Percentiles rank a stretch among this genome's conserved stretches.
These are phyloP conservation scores for Zingel zingel DNA, from an alignment of 2,113 vertebrate species.

Conservation along the genomic window DNA sequence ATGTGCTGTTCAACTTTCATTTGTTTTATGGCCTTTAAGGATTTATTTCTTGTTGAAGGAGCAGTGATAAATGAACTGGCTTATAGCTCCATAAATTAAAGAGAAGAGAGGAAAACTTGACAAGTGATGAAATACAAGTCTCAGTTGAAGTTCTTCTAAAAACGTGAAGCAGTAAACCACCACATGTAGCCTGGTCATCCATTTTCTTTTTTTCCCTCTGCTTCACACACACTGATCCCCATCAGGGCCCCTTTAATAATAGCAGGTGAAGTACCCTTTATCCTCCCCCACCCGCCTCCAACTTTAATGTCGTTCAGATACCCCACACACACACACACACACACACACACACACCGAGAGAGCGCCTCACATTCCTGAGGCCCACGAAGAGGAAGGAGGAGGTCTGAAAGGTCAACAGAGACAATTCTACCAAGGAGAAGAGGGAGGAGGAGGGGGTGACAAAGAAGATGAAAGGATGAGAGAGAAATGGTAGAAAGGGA, in stretches of 20 bases:
- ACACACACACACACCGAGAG: neutral
- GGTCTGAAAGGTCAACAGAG: conserved; percentile 45
- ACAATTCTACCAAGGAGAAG: conserved; percentile 31
- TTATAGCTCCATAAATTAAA: neutral
- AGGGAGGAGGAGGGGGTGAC: neutral
- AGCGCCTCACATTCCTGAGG: conserved; percentile 58
- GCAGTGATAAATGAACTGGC: neutral
- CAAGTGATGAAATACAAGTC: neutral
- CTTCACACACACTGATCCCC: conserved; percentile 12
- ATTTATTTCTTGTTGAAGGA: neutral
- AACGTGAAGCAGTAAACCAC: neutral
- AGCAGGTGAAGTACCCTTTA: conserved; percentile 22
- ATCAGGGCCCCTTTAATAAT: neutral
- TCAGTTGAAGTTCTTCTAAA: neutral
- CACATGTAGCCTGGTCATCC: neutral
- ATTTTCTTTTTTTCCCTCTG: neutral
- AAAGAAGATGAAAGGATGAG: neutral
- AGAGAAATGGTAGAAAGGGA: too few relatives aligned
- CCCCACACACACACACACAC: conserved; percentile 26
- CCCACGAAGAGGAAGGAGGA: conserved; percentile 46
- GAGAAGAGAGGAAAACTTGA: neutral
- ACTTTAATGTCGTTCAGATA: conserved; percentile 18
- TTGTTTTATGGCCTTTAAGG: neutral
- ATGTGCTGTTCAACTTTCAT: neutral
- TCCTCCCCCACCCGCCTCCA: neutral